Conservation (phyloP, 2,888 invertebrate species). For the Cantharis rufa region DNA sequence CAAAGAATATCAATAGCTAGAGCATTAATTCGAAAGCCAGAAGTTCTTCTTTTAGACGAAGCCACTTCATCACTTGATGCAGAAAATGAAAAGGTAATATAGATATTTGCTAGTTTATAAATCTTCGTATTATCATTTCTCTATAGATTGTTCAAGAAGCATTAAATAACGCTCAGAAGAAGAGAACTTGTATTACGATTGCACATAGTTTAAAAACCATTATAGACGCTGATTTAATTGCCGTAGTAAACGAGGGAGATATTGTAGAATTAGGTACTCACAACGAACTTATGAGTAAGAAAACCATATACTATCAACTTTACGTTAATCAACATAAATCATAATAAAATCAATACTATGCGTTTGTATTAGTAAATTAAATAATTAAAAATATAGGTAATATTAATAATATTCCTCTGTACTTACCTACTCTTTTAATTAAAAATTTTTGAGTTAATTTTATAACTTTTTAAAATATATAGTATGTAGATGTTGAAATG, state of each 20-base stretch:
- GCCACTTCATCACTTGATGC: constrained; percentile 86
- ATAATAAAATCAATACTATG: background rate
- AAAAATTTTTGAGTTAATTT: too few relatives aligned
- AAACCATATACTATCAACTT: constrained; percentile 67
- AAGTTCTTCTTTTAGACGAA: constrained; percentile 78
- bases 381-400: too few relatives aligned
- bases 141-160: constrained; percentile 79
- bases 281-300: constrained; percentile 63
- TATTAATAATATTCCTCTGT: too few relatives aligned
- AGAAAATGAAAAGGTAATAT: constrained; percentile 75
- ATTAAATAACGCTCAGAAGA: constrained; percentile 77
- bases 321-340: constrained; percentile 51
- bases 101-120: background rate
- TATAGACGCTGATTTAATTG: constrained; percentile 78
- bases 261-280: constrained; percentile 76
- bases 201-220: constrained; percentile 87
- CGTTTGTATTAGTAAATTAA: too few relatives aligned
- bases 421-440: too few relatives aligned
- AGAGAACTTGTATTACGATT: constrained; percentile 84
- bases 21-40: constrained; percentile 78
- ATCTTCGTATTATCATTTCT: background rate
- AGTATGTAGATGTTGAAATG: too few relatives aligned
- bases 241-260: constrained; percentile 70
- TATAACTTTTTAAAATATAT: too few relatives aligned
- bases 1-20: constrained; percentile 87